Evolutionary conservation across 2,888 invertebrate genomes (phyloP).

Genomic region (Diaprepes abbreviatus): DNA sequence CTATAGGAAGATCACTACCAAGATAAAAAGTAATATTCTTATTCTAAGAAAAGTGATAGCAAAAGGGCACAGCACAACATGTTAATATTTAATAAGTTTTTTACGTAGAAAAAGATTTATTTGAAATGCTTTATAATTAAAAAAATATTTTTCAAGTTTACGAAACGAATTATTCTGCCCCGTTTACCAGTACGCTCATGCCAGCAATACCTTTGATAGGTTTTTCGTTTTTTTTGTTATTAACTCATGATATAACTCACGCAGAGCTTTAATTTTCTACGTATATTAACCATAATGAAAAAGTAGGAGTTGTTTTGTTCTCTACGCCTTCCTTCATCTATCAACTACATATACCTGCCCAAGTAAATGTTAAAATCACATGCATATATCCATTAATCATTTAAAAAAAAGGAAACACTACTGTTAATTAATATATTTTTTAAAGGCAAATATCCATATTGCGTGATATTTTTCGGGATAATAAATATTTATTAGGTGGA

Average conservation of each 20-base stretch:
- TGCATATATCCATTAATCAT: constrained; percentile 51
- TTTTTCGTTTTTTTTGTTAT: constrained; percentile 47
- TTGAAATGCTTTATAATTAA: neutral
- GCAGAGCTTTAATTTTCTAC: constrained; percentile 61
- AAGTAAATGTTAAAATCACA: constrained; percentile 46
- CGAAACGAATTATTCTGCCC: neutral
- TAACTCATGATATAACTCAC: constrained; percentile 57
- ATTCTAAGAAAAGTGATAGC: no score
- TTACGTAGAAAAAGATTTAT: no score
- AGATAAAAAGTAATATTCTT: no score
- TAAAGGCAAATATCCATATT: constrained; percentile 41
- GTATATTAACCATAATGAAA: constrained; percentile 59
- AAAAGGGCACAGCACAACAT: no score
- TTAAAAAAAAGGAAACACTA: constrained; percentile 46
- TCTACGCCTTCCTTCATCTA: constrained; percentile 53
- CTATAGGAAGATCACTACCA: no score
- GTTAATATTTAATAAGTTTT: no score
- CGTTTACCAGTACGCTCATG: constrained; percentile 37
- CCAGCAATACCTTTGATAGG: constrained; percentile 44
- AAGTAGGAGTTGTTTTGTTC: constrained; percentile 60
- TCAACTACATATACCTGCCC: constrained; percentile 52
- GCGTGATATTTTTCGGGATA: constrained; percentile 41
- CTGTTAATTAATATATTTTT: constrained; percentile 48
- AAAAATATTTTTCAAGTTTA: neutral
- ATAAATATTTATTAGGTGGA: constrained; percentile 43